Evolutionary conservation across 2,113 vertebrate genomes (phyloP).

Genomic region (Percopsis transmontana): DNA sequence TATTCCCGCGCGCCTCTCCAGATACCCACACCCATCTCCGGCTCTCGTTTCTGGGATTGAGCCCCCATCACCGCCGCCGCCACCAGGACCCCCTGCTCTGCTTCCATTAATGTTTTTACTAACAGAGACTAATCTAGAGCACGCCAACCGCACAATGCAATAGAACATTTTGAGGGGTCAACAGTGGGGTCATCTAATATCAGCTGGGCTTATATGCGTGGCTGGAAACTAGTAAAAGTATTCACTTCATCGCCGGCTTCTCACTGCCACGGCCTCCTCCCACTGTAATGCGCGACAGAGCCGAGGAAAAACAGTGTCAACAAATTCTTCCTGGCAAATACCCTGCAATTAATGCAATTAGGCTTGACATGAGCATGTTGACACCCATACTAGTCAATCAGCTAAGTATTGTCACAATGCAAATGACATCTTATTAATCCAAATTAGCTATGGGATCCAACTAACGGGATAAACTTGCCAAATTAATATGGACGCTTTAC

Average conservation of each 20-base stretch:
- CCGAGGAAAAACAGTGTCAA: constrained; percentile 35
- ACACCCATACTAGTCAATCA: constrained; percentile 73
- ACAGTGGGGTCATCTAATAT: constrained; percentile 13
- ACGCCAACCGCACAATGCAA: constrained; percentile 41
- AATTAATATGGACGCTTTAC: constrained; percentile 69
- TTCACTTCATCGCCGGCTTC: constrained; percentile 30
- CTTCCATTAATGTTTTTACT: constrained; percentile 42
- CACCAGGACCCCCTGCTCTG: constrained; percentile 33
- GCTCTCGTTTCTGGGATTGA: constrained; percentile 68
- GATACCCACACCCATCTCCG: constrained; percentile 65
- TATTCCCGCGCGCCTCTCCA: constrained; percentile 73
- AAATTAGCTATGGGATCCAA: constrained; percentile 72
- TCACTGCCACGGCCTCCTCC: constrained; percentile 35
- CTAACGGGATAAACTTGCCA: constrained; percentile 73
- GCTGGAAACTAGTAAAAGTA: constrained; percentile 30
- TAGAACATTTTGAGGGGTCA: constrained; percentile 51
- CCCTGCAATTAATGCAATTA: constrained; percentile 66
- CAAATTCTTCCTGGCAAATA: constrained; percentile 41
- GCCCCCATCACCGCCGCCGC: constrained; percentile 17
- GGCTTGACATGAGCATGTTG: constrained; percentile 69
- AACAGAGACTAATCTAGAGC: constrained; percentile 52
- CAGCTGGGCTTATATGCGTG: constrained; percentile 14
- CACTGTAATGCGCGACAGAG: constrained; percentile 56
- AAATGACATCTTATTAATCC: constrained; percentile 73
- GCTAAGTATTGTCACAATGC: constrained; percentile 62